Base-by-base conservation (phyloP, 2,113 vertebrate genomes). In the Pseudonaja textilis region DNA sequence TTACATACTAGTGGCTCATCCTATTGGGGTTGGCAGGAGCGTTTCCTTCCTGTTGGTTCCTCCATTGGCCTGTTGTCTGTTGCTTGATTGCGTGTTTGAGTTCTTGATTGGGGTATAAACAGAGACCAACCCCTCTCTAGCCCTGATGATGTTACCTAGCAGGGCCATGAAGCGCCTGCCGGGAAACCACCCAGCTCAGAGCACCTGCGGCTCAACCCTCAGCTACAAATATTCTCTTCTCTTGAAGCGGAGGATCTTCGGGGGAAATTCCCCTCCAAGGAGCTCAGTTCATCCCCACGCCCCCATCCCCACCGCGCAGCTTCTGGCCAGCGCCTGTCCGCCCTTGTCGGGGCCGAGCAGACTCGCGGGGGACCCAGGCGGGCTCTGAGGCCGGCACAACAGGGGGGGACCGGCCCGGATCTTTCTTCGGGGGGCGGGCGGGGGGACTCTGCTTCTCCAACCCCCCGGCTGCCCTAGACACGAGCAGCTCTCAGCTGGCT, bases 21-120 rank as follows among this genome's bases (percentile, higher is more conserved):
- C 61, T n/a, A 1, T 2, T 5, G 61, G 11, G 1, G 1, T 5
- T 69, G 61, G 29, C 0, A 26, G 26, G 25, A 11, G 8, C 0
- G 4, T 64, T 16, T n/a, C 23, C 23, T 59, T 25, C 57, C 23
- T 14, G 11, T n/a, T n/a, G 61, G 57, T 64, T 64, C 61, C 26
- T 5, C 26, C 11, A n/a, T 29, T 14, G 2, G 26, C 61, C 26
- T 14, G 26, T 5, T 29, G 4, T 64, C 4, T 14, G 12, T 64
- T 29, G 59, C 9, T 1, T 61, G 25, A 4, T 3, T 10, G 57
- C 7, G 2, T 29, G 59, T 11, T 29, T 61, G 59, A 29, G 26
- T 12, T 12, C 59, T 29, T 4, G 1, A 10, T 12, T 61, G 59
- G 10, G 59, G 59, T 26, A 61, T 61, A 61, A 29, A 11, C 59